Evolutionary conservation across 1,140 invertebrate genomes (phyloP).

Genomic region (Drosophila miranda): DNA sequence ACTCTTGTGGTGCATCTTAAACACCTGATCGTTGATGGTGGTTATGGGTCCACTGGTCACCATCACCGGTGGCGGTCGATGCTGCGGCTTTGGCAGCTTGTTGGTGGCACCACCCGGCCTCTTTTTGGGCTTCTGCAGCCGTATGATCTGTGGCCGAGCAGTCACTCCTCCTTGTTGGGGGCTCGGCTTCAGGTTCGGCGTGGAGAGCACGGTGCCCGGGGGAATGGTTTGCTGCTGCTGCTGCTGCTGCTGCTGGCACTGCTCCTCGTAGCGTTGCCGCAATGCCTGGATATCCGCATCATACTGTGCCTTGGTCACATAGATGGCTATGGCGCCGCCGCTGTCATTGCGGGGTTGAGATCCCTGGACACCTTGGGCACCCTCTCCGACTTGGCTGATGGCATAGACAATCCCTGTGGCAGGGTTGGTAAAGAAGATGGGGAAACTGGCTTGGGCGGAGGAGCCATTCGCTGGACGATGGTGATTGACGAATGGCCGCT

Average conservation of each 20-base stretch:
- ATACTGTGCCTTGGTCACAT: conserved; percentile 74
- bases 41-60: conserved; percentile 31
- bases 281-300: conserved; percentile 59
- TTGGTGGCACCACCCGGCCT: conserved; percentile 18
- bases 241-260: conserved; percentile 32
- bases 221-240: neutral
- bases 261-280: conserved; percentile 54
- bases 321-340: conserved; percentile 60
- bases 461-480: neutral
- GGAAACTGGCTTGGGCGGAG: conserved; percentile 35
- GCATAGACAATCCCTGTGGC: conserved; percentile 75
- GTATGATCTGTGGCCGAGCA: conserved; percentile 68
- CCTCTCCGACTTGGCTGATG: conserved; percentile 67
- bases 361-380: neutral
- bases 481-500: neutral
- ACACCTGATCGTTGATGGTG: conserved; percentile 52
- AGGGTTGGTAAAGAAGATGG: conserved; percentile 77
- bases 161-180: conserved; percentile 31
- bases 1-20: conserved; percentile 38
- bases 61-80: conserved; percentile 66
- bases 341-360: neutral
- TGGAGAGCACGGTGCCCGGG: conserved; percentile 37
- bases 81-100: conserved; percentile 44
- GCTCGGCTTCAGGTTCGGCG: conserved; percentile 13
- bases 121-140: conserved; percentile 54